Conservation (phyloP, 2,113 vertebrate species). For the Mesocricetus auratus region DNA sequence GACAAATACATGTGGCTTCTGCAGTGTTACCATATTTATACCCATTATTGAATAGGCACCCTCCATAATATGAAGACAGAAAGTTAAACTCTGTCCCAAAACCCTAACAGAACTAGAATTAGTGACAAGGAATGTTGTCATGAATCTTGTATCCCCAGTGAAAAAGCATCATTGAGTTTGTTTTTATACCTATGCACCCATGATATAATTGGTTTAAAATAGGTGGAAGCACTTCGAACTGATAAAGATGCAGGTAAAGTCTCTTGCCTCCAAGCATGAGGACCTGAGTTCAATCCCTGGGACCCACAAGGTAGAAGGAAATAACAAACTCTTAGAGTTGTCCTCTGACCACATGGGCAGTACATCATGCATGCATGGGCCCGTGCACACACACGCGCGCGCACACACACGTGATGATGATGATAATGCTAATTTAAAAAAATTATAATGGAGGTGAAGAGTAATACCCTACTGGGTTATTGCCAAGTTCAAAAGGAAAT, state of each 20-base stretch:
- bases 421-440: neutral
- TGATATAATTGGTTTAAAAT: neutral
- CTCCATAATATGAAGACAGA: neutral
- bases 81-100: neutral
- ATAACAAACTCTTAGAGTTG: neutral
- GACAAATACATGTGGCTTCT: neutral
- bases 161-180: neutral
- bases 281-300: neutral
- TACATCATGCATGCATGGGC: neutral
- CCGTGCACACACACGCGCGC: neutral
- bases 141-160: neutral
- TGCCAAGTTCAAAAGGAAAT: conserved; percentile 22
- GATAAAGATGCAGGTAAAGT: neutral
- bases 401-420: neutral
- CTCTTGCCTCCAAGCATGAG: neutral
- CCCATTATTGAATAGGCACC: neutral
- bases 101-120: conserved; percentile 30
- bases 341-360: neutral
- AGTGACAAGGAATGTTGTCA: neutral
- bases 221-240: too few relatives aligned
- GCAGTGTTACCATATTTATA: neutral
- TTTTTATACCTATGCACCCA: neutral
- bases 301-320: neutral
- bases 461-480: conserved; percentile 1
- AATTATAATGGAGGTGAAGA: conserved; percentile 23